phyloP scores from a whole-genome alignment of 2,113 vertebrate genomes.

The Campylorhamphus procurvoides region DNA sequence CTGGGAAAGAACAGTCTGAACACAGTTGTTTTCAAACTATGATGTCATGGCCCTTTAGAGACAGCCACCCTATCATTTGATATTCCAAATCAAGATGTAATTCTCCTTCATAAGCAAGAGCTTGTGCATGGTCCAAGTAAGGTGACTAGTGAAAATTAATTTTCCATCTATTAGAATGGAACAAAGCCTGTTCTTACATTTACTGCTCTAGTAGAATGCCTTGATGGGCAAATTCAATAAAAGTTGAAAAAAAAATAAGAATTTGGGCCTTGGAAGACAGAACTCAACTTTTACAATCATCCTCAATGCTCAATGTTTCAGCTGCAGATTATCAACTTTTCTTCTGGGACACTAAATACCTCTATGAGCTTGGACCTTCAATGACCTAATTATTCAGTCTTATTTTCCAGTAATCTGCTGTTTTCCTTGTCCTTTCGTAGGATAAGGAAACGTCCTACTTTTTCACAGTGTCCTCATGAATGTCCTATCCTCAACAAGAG shows the following conservation, averaged over 20 bases:
- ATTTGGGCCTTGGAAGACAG: background rate
- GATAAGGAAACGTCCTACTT: constrained; percentile 34
- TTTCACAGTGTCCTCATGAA: background rate
- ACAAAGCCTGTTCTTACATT: background rate
- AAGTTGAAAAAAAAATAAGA: background rate
- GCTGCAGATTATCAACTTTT: background rate
- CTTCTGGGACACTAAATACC: background rate
- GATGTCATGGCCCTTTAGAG: background rate
- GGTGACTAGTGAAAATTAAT: background rate
- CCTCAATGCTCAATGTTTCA: background rate
- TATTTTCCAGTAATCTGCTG: constrained; percentile 48
- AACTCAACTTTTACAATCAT: background rate
- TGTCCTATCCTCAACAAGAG: background rate
- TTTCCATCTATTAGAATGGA: background rate
- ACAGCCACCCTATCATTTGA: background rate
- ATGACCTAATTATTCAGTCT: constrained; percentile 37
- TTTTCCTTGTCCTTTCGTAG: constrained; percentile 28
- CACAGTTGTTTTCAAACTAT: background rate
- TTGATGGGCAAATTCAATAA: background rate
- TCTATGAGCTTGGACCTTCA: background rate
- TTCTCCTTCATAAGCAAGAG: background rate
- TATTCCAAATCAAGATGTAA: background rate
- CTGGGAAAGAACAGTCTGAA: background rate
- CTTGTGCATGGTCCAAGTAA: background rate
- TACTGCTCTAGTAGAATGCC: background rate